Evolutionary conservation across 2,113 vertebrate species (phyloP).

Genomic region (Tachuris rubrigastra): DNA sequence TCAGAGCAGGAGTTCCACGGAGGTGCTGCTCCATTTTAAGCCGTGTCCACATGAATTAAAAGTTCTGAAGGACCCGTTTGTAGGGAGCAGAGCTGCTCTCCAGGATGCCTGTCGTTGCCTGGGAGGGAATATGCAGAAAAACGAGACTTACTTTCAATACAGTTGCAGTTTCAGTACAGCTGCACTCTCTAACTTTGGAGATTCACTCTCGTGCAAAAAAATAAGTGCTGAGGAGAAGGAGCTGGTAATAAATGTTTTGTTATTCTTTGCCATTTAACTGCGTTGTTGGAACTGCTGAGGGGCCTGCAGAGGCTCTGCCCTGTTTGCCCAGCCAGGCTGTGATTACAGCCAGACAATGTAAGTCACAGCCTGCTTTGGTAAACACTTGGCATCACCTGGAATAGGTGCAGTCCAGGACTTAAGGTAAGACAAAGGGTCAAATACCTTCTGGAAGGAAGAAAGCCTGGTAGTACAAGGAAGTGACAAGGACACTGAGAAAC

Average conservation of each 20-base stretch:
- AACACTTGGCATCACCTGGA: background rate
- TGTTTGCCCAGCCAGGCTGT: background rate
- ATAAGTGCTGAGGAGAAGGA: background rate
- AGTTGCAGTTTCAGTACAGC: background rate
- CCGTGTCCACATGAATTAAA: rapidly evolving
- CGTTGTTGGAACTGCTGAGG: background rate
- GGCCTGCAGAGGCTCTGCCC: background rate
- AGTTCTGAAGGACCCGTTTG: background rate
- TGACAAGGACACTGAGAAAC: background rate
- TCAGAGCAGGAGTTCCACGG: background rate
- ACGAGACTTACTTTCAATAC: background rate
- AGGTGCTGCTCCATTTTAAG: background rate
- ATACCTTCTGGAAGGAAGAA: background rate
- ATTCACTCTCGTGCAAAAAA: background rate
- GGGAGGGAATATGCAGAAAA: background rate
- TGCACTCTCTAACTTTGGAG: background rate
- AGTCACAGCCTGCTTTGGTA: background rate
- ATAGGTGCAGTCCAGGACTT: background rate
- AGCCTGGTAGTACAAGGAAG: background rate
- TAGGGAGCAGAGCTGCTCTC: background rate
- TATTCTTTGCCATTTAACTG: background rate
- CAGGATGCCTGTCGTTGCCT: background rate
- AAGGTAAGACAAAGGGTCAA: background rate
- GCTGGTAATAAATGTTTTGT: background rate
- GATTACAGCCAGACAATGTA: background rate